Conservation (phyloP, 2,113 vertebrate genomes). For the Alexandromys fortis region DNA sequence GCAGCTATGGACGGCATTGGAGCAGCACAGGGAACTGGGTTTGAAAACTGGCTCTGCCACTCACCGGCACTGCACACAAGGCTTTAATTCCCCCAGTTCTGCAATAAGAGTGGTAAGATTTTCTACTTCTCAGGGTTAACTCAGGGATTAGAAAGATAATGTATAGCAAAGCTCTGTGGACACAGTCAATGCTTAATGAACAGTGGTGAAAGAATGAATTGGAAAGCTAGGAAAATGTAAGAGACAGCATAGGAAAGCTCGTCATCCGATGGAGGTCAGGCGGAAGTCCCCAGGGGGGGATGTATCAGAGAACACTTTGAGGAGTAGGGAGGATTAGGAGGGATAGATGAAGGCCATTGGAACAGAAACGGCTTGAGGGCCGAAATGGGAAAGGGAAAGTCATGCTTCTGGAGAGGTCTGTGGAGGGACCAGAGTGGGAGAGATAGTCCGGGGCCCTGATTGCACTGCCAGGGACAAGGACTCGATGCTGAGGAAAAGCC, state of each 20-base stretch:
- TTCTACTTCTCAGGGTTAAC: neutral
- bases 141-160: conserved; percentile 8
- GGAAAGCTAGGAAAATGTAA: neutral
- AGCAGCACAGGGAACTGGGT: neutral
- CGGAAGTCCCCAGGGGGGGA: neutral
- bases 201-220: neutral
- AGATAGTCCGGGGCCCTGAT: neutral
- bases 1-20: neutral
- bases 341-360: neutral
- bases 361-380: neutral
- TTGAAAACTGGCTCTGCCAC: neutral
- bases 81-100: neutral
- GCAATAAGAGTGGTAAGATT: neutral
- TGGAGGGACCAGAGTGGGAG: neutral
- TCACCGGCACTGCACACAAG: neutral
- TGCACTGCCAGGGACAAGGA: neutral
- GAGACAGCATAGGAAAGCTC: neutral
- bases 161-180: neutral
- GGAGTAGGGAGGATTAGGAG: neutral
- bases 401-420: neutral
- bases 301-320: neutral
- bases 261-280: neutral
- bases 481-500: neutral
- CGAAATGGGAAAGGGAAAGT: neutral
- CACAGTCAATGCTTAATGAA: conserved; percentile 12